Percentiles rank a stretch among this genome's conserved stretches.
These are phyloP conservation scores for Ligdia adustata DNA, from an alignment of 2,888 invertebrate genomes.

Conservation along the genomic window DNA sequence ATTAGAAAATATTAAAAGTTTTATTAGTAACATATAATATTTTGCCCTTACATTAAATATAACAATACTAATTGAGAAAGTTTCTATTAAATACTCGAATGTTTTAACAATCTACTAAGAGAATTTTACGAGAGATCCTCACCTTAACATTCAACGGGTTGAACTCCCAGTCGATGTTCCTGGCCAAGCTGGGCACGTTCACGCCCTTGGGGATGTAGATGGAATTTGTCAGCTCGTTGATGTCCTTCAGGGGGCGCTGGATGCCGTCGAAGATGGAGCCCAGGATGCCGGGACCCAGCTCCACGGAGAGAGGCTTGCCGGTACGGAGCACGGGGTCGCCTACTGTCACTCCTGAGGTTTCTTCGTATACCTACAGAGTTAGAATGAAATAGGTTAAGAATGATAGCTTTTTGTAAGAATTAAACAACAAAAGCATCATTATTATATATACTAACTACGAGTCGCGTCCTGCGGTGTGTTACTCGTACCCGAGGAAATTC, in stretches of 20 bases:
- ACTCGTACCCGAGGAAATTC: too few species aligned
- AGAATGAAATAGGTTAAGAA: too few species aligned
- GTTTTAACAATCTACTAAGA: too few species aligned
- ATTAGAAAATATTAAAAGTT: too few species aligned
- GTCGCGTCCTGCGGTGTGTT: too few species aligned
- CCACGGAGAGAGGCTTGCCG: constrained; percentile 99
- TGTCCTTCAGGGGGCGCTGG: constrained; percentile 26
- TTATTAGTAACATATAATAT: too few species aligned
- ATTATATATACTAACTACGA: too few species aligned
- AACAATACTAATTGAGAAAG: too few species aligned
- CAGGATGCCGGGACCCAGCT: constrained; percentile 99
- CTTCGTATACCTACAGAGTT: constrained; percentile 90
- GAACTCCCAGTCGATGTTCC: constrained; percentile 95
- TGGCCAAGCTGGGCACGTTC: constrained; percentile 95
- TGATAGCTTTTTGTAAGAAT: too few species aligned
- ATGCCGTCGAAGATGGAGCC: constrained; percentile 99
- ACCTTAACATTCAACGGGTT: constrained; percentile 92
- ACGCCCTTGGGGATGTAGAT: constrained; percentile 99
- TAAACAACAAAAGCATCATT: too few species aligned
- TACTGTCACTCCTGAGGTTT: constrained; percentile 99
- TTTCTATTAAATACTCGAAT: too few species aligned
- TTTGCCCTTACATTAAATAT: too few species aligned
- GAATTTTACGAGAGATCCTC: neutral
- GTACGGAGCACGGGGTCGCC: constrained; percentile 99
- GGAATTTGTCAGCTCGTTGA: constrained; percentile 22